Conservation (phyloP, 2,888 invertebrate genomes). For the Apamea crenata region DNA sequence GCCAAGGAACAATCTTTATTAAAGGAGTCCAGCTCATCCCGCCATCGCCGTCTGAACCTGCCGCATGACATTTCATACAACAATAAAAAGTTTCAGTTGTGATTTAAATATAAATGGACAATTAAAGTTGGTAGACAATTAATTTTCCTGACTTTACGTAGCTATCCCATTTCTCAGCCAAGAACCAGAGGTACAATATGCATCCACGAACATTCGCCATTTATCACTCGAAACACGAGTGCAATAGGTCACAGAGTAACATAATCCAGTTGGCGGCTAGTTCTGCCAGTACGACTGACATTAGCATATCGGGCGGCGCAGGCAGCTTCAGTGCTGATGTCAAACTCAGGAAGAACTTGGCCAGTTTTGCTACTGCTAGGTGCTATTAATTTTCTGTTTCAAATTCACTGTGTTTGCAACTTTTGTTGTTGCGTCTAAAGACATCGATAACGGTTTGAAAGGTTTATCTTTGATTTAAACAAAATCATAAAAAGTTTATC, state of each 20-base stretch:
- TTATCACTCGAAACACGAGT: slow-evolving; percentile 28
- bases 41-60: too few relatives aligned
- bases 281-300: slow-evolving; percentile 38
- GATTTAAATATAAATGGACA: too few relatives aligned
- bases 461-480: background rate
- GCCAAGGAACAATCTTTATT: too few relatives aligned
- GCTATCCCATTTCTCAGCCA: slow-evolving; percentile 8
- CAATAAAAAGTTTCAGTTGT: too few relatives aligned
- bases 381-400: slow-evolving; percentile 35
- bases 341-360: slow-evolving; percentile 55
- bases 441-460: background rate
- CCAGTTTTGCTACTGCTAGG: slow-evolving; percentile 7
- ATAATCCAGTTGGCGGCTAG: slow-evolving; percentile 49
- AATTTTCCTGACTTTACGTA: background rate
- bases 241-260: slow-evolving; percentile 51
- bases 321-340: slow-evolving; percentile 45
- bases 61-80: too few relatives aligned
- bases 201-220: slow-evolving; percentile 16
- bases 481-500: too few relatives aligned
- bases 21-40: too few relatives aligned
- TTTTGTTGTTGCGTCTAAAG: slow-evolving; percentile 4
- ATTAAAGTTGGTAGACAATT: background rate
- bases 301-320: slow-evolving; percentile 63
- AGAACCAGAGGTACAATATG: background rate
- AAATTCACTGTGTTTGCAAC: slow-evolving; percentile 22